Evolutionary conservation across 1,140 invertebrate species (phyloP).

Genomic region (Diorhabda carinulata): DNA sequence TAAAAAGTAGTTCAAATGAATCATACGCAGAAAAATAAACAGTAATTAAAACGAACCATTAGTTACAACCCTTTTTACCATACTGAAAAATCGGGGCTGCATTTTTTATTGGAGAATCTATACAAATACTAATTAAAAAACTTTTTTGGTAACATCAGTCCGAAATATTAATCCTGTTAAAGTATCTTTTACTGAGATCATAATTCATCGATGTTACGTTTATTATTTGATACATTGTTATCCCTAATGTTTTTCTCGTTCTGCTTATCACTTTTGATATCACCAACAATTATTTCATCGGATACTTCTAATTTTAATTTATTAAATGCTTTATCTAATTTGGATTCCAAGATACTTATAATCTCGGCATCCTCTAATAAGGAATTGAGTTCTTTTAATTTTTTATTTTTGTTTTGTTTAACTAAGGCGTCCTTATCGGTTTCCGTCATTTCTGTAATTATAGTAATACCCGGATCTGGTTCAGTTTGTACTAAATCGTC

Average conservation of each 20-base stretch:
- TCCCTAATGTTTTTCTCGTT: conserved; percentile 6
- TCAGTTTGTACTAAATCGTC: conserved; percentile 33
- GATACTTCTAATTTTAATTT: background rate
- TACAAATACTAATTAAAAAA: too few species aligned
- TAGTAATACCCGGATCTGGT: conserved; percentile 20
- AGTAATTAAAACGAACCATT: too few species aligned
- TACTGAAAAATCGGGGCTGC: too few species aligned
- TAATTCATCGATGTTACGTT: conserved; percentile 22
- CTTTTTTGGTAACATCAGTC: too few species aligned
- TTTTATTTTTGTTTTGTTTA: conserved; percentile 13
- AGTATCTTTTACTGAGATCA: conserved; percentile 9
- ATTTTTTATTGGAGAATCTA: too few species aligned
- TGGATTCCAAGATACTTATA: background rate
- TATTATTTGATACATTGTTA: conserved; percentile 13
- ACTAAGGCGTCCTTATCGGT: conserved; percentile 2
- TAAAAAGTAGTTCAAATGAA: too few species aligned
- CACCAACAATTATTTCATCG: conserved; percentile 15
- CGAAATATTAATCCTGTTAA: background rate
- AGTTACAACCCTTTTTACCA: too few species aligned
- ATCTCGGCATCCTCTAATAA: conserved; percentile 22
- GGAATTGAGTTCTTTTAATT: conserved; percentile 11
- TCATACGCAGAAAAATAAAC: too few species aligned
- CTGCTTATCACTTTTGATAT: conserved; percentile 14
- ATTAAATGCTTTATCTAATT: conserved; percentile 16
- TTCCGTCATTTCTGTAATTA: conserved; percentile 24